Evolutionary conservation across 2,888 invertebrate genomes (phyloP).

Genomic region (Lasioglossum oenotherae): DNA sequence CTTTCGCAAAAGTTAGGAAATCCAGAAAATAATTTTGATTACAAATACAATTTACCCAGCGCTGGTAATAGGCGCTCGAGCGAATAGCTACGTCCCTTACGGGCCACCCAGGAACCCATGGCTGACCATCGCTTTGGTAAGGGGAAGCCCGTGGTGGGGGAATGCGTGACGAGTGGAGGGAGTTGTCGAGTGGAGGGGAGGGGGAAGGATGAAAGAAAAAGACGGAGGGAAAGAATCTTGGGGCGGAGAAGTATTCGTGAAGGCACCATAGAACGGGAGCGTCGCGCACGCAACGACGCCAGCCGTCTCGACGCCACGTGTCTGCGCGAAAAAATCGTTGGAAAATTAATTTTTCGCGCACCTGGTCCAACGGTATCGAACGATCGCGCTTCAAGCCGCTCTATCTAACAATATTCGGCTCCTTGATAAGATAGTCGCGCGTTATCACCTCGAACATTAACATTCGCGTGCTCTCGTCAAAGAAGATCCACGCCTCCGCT

Average conservation of each 20-base stretch:
- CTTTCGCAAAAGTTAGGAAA: background rate
- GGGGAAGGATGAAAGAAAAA: constrained; percentile 49
- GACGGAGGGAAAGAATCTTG: constrained; percentile 62
- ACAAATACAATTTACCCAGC: background rate
- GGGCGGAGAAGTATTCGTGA: constrained; percentile 59
- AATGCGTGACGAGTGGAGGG: constrained; percentile 35
- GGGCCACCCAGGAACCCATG: constrained; percentile 51
- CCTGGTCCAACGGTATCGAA: background rate
- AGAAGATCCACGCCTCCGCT: background rate
- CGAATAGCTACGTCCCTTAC: constrained; percentile 58
- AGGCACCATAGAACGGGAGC: constrained; percentile 60
- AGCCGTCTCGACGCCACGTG: constrained; percentile 76
- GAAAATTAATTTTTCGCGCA: background rate
- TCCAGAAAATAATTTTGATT: background rate
- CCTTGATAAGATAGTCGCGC: constrained; percentile 5
- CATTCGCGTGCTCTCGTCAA: background rate
- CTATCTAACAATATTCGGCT: background rate
- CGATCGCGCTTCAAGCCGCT: background rate
- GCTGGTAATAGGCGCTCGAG: constrained; percentile 30
- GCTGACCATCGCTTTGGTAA: constrained; percentile 61
- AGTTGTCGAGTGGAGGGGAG: constrained; percentile 26
- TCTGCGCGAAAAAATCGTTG: constrained; percentile 38
- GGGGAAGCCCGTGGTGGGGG: constrained; percentile 64
- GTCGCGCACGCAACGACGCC: constrained; percentile 69
- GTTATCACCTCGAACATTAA: background rate